Percentiles rank a stretch among this genome's conserved stretches.
Evolutionary conservation across 2,113 vertebrate genomes (phyloP).

Genomic region (Lycaon pictus): DNA sequence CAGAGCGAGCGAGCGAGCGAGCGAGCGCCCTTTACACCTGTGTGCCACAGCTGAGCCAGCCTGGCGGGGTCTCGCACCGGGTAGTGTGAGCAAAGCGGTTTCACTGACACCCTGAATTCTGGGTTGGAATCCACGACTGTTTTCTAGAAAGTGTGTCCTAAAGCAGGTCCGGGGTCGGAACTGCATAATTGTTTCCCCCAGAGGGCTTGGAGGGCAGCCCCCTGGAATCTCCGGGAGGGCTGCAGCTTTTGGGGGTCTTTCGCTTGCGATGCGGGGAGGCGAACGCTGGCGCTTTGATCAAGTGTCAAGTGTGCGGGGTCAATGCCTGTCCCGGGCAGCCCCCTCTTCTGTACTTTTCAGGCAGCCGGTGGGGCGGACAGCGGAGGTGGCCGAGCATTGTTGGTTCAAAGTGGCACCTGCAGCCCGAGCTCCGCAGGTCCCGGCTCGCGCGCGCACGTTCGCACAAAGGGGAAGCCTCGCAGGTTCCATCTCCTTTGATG

Average conservation of each 20-base stretch:
- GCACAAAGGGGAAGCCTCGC: conserved; percentile 61
- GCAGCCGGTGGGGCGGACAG: conserved; percentile 40
- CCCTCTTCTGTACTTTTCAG: conserved; percentile 65
- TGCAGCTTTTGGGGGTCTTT: conserved; percentile 46
- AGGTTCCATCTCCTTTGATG: conserved; percentile 72
- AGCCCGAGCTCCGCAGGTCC: conserved; percentile 74
- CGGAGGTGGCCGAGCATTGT: conserved; percentile 48
- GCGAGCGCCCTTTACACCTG: neutral
- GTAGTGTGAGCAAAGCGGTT: neutral
- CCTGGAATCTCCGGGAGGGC: neutral
- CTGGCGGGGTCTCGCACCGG: neutral
- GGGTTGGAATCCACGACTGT: neutral
- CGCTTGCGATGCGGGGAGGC: conserved; percentile 51
- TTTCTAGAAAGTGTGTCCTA: conserved; percentile 14
- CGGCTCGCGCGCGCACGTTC: conserved; percentile 38
- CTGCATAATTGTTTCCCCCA: conserved; percentile 58
- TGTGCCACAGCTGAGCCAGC: neutral
- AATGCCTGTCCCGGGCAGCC: conserved; percentile 45
- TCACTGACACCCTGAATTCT: neutral
- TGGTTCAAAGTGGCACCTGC: conserved; percentile 69
- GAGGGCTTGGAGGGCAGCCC: neutral
- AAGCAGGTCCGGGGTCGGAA: conserved; percentile 42
- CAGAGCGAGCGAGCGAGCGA: neutral
- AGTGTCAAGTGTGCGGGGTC: neutral
- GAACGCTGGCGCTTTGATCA: conserved; percentile 60